These are phyloP conservation scores for Syndactyla subalaris DNA, from an alignment of 2,797 vertebrate genomes.

Conservation along the genomic window DNA sequence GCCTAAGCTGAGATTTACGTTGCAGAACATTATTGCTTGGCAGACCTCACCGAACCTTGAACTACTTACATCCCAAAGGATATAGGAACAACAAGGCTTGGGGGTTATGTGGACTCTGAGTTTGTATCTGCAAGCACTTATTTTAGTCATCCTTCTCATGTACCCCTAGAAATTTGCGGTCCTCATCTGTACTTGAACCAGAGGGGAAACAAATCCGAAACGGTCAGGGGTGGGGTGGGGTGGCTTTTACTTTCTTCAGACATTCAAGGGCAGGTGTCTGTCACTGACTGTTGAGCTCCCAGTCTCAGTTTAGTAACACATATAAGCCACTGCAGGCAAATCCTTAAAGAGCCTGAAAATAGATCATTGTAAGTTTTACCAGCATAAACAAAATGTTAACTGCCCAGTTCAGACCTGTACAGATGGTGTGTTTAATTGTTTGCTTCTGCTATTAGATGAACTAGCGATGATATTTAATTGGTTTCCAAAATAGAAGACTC, in stretches of 20 bases:
- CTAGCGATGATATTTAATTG: not conserved
- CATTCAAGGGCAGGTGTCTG: not conserved
- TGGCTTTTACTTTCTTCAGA: not conserved
- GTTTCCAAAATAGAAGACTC: not conserved
- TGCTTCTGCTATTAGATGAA: not conserved
- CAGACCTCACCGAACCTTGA: not conserved
- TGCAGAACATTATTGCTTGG: not conserved
- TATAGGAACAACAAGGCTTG: not conserved
- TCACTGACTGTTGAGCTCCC: not conserved
- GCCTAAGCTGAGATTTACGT: not conserved
- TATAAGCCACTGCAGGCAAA: not conserved
- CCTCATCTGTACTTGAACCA: not conserved
- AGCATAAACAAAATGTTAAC: not conserved
- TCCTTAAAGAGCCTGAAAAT: not conserved
- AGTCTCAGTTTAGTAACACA: not conserved
- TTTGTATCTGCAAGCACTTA: not conserved
- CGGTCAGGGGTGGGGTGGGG: rapidly evolving
- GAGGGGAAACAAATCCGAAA: not conserved
- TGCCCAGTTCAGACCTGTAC: not conserved
- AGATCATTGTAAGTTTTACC: not conserved
- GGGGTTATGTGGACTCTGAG: not conserved
- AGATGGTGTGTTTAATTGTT: slow-evolving; percentile 15
- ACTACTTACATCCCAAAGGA: not conserved
- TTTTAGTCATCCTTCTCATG: not conserved
- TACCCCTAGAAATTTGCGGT: not conserved